Evolutionary conservation across 1,140 invertebrate species (phyloP).

Genomic region (Sinonovacula constricta): DNA sequence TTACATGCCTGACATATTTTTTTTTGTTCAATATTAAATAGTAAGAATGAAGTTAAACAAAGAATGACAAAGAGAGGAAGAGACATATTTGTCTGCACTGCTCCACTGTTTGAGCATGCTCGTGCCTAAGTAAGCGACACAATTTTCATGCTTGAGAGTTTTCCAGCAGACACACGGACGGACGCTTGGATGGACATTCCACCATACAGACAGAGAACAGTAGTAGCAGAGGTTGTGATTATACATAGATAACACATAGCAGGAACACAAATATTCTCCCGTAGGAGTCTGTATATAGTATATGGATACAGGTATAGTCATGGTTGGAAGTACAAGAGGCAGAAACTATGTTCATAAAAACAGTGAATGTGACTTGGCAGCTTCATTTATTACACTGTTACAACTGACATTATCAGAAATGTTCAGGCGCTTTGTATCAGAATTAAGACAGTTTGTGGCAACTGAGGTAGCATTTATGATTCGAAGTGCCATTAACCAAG

Average conservation of each 20-base stretch:
- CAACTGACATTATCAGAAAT: too few species aligned
- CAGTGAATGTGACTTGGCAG: neutral
- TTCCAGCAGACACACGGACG: conserved; percentile 35
- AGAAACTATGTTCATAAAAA: neutral
- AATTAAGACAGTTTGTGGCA: too few species aligned
- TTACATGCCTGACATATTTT: conserved; percentile 42
- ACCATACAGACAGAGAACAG: neutral
- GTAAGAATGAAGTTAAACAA: conserved; percentile 41
- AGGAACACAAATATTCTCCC: neutral
- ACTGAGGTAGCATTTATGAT: too few species aligned
- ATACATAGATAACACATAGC: neutral
- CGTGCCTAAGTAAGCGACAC: conserved; percentile 54
- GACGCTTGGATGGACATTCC: neutral
- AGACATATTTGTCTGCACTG: conserved; percentile 33
- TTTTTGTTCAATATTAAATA: conserved; percentile 39
- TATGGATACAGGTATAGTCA: too few species aligned
- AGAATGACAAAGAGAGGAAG: conserved; percentile 40
- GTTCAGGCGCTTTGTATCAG: too few species aligned
- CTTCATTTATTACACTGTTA: neutral
- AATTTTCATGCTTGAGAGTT: conserved; percentile 48
- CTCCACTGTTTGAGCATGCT: conserved; percentile 44
- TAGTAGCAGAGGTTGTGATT: neutral
- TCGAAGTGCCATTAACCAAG: too few species aligned
- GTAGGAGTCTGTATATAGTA: too few species aligned
- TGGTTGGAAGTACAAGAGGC: neutral